A percentile compares a stretch with the other conserved stretches of the same genome.
These are phyloP conservation scores for Fragum sueziense DNA, from an alignment of 2,888 invertebrate genomes.

Conservation along the genomic window DNA sequence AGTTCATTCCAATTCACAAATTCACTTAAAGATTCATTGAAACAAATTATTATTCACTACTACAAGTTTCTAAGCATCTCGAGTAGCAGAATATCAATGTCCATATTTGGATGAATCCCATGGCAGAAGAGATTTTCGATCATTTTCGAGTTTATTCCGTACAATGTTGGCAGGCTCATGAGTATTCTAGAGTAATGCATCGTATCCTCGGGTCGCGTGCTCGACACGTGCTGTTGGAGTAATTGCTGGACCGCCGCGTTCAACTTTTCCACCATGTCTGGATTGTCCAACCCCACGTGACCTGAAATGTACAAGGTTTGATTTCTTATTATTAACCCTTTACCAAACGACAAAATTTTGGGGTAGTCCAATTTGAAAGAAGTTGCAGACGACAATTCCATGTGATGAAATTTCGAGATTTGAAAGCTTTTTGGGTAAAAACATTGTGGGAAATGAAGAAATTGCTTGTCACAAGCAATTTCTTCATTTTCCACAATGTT, in stretches of 20 bases:
- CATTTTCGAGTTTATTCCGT: slow-evolving; percentile 78
- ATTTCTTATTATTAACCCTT: too few species aligned
- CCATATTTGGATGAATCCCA: slow-evolving; percentile 74
- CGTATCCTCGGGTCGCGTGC: slow-evolving; percentile 73
- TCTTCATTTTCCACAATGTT: too few species aligned
- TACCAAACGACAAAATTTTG: too few species aligned
- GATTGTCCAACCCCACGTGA: slow-evolving; percentile 72
- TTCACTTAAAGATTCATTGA: too few species aligned
- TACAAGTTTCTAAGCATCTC: slow-evolving; percentile 74
- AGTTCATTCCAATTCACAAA: too few species aligned
- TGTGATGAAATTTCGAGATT: too few species aligned
- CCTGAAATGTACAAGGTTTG: slow-evolving; percentile 59
- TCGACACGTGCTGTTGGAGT: slow-evolving; percentile 76
- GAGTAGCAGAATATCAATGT: slow-evolving; percentile 77
- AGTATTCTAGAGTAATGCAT: slow-evolving; percentile 80
- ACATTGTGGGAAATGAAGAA: too few species aligned
- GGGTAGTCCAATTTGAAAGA: too few species aligned
- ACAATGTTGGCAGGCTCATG: slow-evolving; percentile 78
- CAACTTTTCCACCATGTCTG: slow-evolving; percentile 72
- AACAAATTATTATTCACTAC: too few species aligned
- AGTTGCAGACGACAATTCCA: too few species aligned
- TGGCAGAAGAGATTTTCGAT: slow-evolving; percentile 79
- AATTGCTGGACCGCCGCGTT: slow-evolving; percentile 77
- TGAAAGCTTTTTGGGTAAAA: too few species aligned
- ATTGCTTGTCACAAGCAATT: too few species aligned